Evolutionary conservation across 2,888 invertebrate genomes (phyloP), one percentile per base, ranked within the genome.

Genomic region (Cryptophagus acutangulus): DNA sequence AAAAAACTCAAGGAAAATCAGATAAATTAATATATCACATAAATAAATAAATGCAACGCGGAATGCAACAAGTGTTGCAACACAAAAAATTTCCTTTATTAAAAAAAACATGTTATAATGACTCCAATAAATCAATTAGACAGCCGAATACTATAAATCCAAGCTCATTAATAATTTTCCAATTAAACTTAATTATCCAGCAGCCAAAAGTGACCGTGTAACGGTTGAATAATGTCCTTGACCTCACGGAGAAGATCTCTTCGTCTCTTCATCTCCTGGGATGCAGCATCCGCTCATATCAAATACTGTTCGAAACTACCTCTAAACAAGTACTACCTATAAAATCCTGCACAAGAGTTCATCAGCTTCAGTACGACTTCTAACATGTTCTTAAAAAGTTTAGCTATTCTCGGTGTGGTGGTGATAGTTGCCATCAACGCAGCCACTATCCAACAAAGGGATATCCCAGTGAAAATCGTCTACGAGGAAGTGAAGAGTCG

Each of bases 271-370:
- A n/a, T 43, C 46, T 43, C 40, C 37, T 46, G 35, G 37, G 16
- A 37, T 40, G 38, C 15, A 41, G 33, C 14, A 20, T 43, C 43
- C 40, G 40, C 40, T 46, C 37, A 33, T 33, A 29, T 39, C 34
- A 30, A 34, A 46, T 43, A 36, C 29, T 41, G 46, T 39, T 38
- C 40, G 42, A 46, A 43, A 40, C 39, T 37, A 46, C 37, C 17
- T n/a, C 38, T 46, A 43, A 46, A 46, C 24, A 20, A 20, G 24
- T 8, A 20, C 24, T n/a, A 38, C 48, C 49, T 67, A 67, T 67
- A 67, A 67, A 67, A 64, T 60, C 63, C 51, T 51, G 47, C 36
- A 40, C 46, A 57, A 58, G 62, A 62, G 64, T 64, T 66, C 63
- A 66, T 61, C 61, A 65, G 59, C 65, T 61, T 56, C 55, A 67